Base-by-base conservation (phyloP, 2,797 vertebrate species). In the Gobio occitaniae region DNA sequence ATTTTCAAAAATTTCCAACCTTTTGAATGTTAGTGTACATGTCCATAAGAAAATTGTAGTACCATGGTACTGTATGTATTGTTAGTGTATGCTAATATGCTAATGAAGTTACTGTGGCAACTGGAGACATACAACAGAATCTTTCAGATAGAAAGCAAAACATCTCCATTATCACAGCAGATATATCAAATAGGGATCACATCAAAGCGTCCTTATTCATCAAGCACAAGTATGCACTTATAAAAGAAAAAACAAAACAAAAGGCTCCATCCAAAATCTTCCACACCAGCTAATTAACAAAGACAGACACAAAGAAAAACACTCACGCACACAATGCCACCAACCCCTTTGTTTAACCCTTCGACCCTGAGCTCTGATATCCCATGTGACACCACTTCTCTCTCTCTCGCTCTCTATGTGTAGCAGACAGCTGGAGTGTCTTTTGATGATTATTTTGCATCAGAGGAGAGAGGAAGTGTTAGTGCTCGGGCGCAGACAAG, bases 361-460 rank as follows among this genome's bases (percentile, higher is more conserved):
- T 21, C 6, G 41, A 83, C 59, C 71, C 71, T 47, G 19, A 65
- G 54, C 69, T 38, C 44, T 75, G 44, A 38, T 52, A 83, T 25
- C 65, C 65, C 66, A 66, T 54, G 48, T 82, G 50, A 65, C 71
- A 50, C 25, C 82, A 66, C 71, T 76, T 83, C 21, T 83, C 71
- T 32, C 25, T 25, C 25, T 32, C 32, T 32, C 32, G 76, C 32
- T 69, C 13, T 52, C 19, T 71, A 10, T 56, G 38, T 56, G 52
- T 50, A n/a, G 44, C 32, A 52, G 71, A 83, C 82, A 83, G 71
- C 63, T 44, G 16, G 32, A 65, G 76, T 66, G 68, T 88, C 83
- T 83, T 72, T 87, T 79, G 59, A 81, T 78, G 76, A 68, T 79
- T 74, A 65, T 79, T 79, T 80, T 72, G 68, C 48, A 70, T 79